Conservation (phyloP, 2,113 vertebrate species). For the Bujurquina vittata region DNA sequence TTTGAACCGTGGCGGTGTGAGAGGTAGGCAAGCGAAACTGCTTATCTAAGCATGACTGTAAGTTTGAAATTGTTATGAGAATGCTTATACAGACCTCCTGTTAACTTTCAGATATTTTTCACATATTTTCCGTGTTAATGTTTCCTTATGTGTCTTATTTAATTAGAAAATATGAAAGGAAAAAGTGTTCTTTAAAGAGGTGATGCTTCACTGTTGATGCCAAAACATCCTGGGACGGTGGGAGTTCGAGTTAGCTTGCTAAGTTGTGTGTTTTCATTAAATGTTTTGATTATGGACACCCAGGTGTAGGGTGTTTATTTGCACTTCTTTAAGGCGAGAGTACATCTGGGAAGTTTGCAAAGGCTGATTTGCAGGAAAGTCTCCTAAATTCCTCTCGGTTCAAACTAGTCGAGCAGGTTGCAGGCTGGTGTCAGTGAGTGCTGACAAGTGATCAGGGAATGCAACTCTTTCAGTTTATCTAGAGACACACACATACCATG, state of each 20-base stretch:
- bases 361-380: constrained; percentile 35
- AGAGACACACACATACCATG: not conserved
- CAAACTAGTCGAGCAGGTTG: constrained; percentile 77
- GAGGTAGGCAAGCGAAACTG: constrained; percentile 67
- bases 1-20: constrained; percentile 18
- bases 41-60: constrained; percentile 58
- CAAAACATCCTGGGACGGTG: constrained; percentile 1
- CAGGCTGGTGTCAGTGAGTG: constrained; percentile 31
- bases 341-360: not conserved
- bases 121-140: not conserved
- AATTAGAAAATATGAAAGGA: not conserved
- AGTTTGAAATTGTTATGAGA: constrained; percentile 45
- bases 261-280: not conserved
- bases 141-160: not conserved
- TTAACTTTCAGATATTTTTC: not conserved
- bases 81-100: not conserved
- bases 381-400: constrained; percentile 43
- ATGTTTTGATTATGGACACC: not conserved
- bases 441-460: constrained; percentile 70
- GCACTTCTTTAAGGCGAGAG: not conserved
- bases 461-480: constrained; percentile 54
- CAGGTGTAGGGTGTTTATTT: not conserved
- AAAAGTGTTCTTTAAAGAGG: not conserved
- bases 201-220: constrained; percentile 23
- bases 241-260: constrained; percentile 39